Conservation (phyloP, 2,797 vertebrate species). For the Apogon hyalosoma region DNA sequence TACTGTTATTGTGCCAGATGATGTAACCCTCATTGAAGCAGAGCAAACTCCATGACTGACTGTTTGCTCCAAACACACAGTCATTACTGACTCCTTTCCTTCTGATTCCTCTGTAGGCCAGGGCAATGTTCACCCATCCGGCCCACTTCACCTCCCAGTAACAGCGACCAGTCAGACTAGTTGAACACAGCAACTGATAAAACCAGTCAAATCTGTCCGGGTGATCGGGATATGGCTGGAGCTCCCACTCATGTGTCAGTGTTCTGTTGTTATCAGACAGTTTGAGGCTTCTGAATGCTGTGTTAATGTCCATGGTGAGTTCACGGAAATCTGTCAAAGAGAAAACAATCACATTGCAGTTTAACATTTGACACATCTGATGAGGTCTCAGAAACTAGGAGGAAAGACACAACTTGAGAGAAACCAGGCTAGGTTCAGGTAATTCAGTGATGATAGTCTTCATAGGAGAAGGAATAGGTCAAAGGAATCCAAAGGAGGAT, state of each 20-base stretch:
- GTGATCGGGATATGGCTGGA: not conserved
- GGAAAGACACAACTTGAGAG: too few relatives aligned
- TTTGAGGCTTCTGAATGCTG: not conserved
- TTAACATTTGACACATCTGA: too few relatives aligned
- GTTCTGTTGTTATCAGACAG: not conserved
- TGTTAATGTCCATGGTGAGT: slow-evolving; percentile 4
- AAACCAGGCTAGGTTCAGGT: too few relatives aligned
- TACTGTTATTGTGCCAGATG: not conserved
- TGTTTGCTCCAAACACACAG: slow-evolving; percentile 5
- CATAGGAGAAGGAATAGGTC: too few relatives aligned
- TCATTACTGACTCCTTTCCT: not conserved
- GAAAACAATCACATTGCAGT: not conserved
- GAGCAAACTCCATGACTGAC: slow-evolving; percentile 9
- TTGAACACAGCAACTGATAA: not conserved
- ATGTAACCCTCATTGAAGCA: not conserved
- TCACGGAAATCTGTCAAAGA: not conserved
- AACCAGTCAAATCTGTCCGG: slow-evolving; percentile 10
- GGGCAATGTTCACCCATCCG: not conserved
- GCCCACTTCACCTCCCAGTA: slow-evolving; percentile 12
- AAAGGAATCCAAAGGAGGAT: too few relatives aligned
- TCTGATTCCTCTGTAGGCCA: slow-evolving; percentile 3
- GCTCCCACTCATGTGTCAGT: not conserved
- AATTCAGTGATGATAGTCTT: too few relatives aligned
- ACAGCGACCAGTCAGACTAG: not conserved
- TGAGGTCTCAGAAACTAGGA: too few relatives aligned